Percentiles rank a stretch among this genome's conserved stretches.
phyloP scores from a whole-genome alignment of 2,888 invertebrate genomes.

The Leptothorax acervorum region DNA sequence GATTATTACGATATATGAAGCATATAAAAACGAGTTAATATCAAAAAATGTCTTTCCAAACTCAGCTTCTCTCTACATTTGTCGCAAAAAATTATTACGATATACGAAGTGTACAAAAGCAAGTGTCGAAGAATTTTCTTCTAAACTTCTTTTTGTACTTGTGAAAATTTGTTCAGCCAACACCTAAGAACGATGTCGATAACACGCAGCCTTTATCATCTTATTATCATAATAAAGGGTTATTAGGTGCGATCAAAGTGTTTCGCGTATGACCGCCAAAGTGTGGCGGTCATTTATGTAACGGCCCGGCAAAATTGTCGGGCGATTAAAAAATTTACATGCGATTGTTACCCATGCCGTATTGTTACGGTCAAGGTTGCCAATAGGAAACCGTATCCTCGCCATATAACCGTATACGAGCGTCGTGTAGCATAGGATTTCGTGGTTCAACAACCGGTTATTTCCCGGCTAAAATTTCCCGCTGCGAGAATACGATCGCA shows the following conservation, averaged over 20 bases:
- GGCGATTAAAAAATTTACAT: background rate
- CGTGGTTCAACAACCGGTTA: conserved; percentile 1
- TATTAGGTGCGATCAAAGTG: background rate
- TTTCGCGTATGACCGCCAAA: background rate
- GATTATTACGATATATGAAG: background rate
- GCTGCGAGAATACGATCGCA: background rate
- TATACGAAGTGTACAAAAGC: background rate
- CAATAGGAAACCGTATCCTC: background rate
- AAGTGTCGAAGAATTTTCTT: background rate
- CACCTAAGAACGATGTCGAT: background rate
- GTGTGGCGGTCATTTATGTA: background rate
- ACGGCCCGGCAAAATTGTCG: background rate
- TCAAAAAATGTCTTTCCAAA: background rate
- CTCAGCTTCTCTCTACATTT: background rate
- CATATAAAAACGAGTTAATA: background rate
- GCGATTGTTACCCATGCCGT: background rate
- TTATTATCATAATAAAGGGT: background rate
- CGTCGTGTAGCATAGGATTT: background rate
- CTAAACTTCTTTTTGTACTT: background rate
- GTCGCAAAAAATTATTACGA: background rate
- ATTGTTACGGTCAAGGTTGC: background rate
- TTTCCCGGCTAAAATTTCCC: background rate
- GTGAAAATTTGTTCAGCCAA: background rate
- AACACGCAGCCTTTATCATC: background rate
- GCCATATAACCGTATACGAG: background rate